Base-by-base conservation (phyloP, 2,113 vertebrate genomes). In the Dunckerocampus dactyliophorus region DNA sequence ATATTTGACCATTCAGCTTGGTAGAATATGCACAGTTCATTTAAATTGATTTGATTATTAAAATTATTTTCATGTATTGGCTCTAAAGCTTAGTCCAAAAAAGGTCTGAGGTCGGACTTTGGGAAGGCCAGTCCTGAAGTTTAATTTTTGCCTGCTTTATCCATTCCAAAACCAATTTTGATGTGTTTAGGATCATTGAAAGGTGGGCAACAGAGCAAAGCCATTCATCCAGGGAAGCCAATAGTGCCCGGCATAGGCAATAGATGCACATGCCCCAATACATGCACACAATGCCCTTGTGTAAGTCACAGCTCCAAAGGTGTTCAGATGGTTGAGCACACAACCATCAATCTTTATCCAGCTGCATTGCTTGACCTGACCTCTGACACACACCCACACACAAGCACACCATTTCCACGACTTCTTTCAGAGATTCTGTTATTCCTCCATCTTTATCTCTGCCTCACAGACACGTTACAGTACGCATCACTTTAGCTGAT, bases 341-440 rank as follows among this genome's bases (percentile, higher is more conserved):
- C 43, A 76, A 62, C 69, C 83, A 87, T 91, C 86, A 82, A 88
- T 88, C 83, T 88, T 77, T 82, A 82, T 75, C 80, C 75, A 81
- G 70, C 74, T 82, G 80, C 73, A 72, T 80, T 71, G 74, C 73
- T 77, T 82, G 75, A 79, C 76, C 76, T 73, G 72, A 68, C 72
- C 78, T 76, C 61, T 69, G 52, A 79, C 76, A 74, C 61, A 63
- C 67, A 59, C 45, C 47, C 34, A 63, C 54, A 62, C 15, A 9
- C 46, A 54, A 15, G 0, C 50, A 52, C 64, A 65, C 69, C 54
- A 69, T 58, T 55, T 42, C 57, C 49, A 1, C 14, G 11, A 45
- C 24, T 19, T 24, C 45, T 67, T 43, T 75, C 28, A 19, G 17
- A 37, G 58, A 20, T 66, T 55, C 60, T 68, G 37, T 62, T 62